A percentile compares a stretch with the other conserved stretches of the same genome.
Evolutionary conservation across 2,888 invertebrate species (phyloP).

Genomic region (Ichneumoninae sp.): DNA sequence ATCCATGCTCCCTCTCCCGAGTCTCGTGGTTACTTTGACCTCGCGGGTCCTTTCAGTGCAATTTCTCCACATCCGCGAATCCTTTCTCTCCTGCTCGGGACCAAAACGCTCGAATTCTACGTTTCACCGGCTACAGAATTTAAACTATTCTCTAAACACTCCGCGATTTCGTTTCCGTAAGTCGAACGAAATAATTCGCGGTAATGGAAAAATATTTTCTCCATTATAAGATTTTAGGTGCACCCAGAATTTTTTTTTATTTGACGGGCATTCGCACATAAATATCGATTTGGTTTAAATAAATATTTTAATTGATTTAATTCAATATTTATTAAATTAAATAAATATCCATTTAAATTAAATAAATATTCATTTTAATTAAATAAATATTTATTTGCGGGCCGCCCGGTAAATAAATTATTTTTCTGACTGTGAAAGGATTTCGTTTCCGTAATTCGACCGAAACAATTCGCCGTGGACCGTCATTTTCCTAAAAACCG

Average conservation of each 20-base stretch:
- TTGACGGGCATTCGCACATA: too few relatives aligned
- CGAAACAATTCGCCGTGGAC: slow-evolving; percentile 44
- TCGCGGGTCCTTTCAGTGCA: slow-evolving; percentile 49
- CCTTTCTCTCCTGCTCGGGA: not conserved
- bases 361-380: too few relatives aligned
- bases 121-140: slow-evolving; percentile 46
- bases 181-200: slow-evolving; percentile 41
- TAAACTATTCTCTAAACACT: slow-evolving; percentile 58
- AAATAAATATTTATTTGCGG: too few relatives aligned
- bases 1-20: slow-evolving; percentile 70
- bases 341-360: too few relatives aligned
- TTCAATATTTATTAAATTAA: too few relatives aligned
- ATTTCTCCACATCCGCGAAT: slow-evolving; percentile 10
- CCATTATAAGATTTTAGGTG: slow-evolving; percentile 75
- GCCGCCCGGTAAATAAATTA: too few relatives aligned
- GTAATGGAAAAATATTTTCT: slow-evolving; percentile 82
- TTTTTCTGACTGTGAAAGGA: slow-evolving; percentile 18
- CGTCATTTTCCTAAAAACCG: slow-evolving; percentile 35
- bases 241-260: too few relatives aligned
- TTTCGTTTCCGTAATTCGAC: slow-evolving; percentile 9
- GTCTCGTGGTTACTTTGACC: slow-evolving; percentile 81
- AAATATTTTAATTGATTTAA: too few relatives aligned
- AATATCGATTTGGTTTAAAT: too few relatives aligned
- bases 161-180: slow-evolving; percentile 9
- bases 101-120: slow-evolving; percentile 12